Evolutionary conservation across 2,888 invertebrate genomes (phyloP), one percentile per base, ranked within the genome.

Genomic region (Lymantria monacha): DNA sequence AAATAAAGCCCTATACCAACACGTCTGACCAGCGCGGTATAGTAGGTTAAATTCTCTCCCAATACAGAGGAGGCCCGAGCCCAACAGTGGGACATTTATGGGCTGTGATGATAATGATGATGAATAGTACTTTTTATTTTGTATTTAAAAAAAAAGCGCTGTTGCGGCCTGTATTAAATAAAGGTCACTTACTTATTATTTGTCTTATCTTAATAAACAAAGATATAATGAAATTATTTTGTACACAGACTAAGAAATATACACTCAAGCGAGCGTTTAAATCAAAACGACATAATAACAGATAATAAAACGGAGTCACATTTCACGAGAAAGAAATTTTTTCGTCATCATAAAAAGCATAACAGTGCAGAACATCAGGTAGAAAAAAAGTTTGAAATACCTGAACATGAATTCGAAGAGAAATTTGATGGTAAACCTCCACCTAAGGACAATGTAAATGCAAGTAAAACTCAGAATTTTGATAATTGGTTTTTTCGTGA

Each of bases 361-460:
- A 72, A 64, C 41, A 74, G 71, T 31, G 70, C 62, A 42, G 83
- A 83, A 54, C 64, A 65, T n/a, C 64, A 52, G 38, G 69, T 52
- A 42, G 71, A 74, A 11, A 76, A 68, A 49, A 82, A 75, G 51
- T 74, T 82, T 59, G 88, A 91, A 58, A 76, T 92, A 52, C 93
- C 93, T 0, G 92, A 92, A 57, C 93, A 94, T 54, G 93, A 94
- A 52, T 93, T 93, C 50, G 93, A 93, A 74, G 92, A 92, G 38
- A 91, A 79, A 63, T 93, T 93, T 59, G 93, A 93, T 72, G 72
- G 89, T 3, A 92, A 88, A 72, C 79, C 92, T 3, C 93, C 92
- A 9, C 81, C 83, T 0, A 89, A 91, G 51, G 52, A 53, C 41
- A 67, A 63, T 47, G 30, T 55, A 0, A 78, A 72, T 48, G 65